Percentiles rank a stretch among this genome's conserved stretches.
Evolutionary conservation across 2,113 vertebrate species (phyloP).

Genomic region (Paratilapia polleni): DNA sequence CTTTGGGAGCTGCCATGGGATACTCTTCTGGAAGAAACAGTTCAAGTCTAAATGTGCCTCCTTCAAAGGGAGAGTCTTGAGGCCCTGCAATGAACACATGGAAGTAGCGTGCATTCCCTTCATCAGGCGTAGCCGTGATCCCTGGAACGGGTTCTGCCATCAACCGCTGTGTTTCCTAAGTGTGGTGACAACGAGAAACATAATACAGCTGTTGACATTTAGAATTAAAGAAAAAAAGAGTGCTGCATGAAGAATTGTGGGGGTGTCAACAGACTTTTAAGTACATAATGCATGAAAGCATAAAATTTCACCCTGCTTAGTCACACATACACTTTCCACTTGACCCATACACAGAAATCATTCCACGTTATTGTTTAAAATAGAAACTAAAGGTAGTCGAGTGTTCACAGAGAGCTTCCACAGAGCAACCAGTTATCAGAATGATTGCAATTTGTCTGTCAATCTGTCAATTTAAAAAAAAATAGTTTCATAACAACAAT

Average conservation of each 20-base stretch:
- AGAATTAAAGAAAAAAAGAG: neutral
- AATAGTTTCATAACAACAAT: too few relatives aligned
- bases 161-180: constrained; percentile 97
- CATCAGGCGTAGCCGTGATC: constrained; percentile 97
- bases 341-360: neutral
- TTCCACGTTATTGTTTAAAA: neutral
- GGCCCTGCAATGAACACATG: constrained; percentile 98
- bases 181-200: constrained; percentile 26
- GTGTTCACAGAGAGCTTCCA: rapidly evolving
- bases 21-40: constrained; percentile 99
- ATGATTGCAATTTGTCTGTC: neutral
- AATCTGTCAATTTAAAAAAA: neutral
- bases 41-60: constrained; percentile 99
- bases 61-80: constrained; percentile 99
- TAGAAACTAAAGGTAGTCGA: neutral
- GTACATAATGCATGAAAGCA: neutral
- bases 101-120: constrained; percentile 98
- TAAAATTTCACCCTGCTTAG: neutral
- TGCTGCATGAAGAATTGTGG: neutral
- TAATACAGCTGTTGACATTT: neutral
- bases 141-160: constrained; percentile 97
- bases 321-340: neutral
- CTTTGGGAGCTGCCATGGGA: constrained; percentile 99
- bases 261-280: constrained; percentile 6
- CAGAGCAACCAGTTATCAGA: neutral